phyloP scores from a whole-genome alignment of 2,888 invertebrate species.

The Uropetala carovei region DNA sequence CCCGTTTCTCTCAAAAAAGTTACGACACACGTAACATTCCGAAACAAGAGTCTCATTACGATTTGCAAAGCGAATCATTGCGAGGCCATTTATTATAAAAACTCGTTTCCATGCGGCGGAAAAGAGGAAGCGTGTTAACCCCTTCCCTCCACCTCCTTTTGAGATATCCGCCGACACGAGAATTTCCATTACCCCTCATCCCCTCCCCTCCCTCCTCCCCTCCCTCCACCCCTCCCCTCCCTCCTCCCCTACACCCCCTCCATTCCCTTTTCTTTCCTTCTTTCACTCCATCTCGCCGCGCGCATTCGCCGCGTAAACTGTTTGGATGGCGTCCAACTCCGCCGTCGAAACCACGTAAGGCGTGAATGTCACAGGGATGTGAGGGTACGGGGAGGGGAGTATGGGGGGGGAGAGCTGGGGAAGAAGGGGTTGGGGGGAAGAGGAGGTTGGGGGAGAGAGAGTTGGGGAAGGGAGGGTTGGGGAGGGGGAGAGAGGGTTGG shows the following conservation, averaged over 20 bases:
- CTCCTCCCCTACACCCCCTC: background rate
- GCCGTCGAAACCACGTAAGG: background rate
- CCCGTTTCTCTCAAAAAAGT: background rate
- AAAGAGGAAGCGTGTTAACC: background rate
- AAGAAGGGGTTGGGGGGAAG: background rate
- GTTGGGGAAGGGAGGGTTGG: background rate
- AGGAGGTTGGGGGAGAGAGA: background rate
- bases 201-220: background rate
- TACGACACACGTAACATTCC: background rate
- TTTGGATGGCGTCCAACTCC: conserved; percentile 25
- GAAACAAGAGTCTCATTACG: background rate
- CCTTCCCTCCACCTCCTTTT: background rate
- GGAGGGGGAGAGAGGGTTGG: background rate
- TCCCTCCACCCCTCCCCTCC: background rate
- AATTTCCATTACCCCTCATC: conserved; percentile 8
- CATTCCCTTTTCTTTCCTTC: background rate
- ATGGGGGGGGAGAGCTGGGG: background rate
- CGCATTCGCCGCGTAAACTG: background rate
- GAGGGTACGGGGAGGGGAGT: background rate
- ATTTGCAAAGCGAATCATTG: background rate
- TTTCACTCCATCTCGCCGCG: background rate
- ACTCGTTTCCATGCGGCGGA: background rate
- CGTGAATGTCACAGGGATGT: background rate
- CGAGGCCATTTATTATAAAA: background rate
- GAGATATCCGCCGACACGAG: conserved; percentile 15